A percentile compares a stretch with the other conserved stretches of the same genome.
Conservation (phyloP, 1,140 invertebrate species). For the Physella acuta region DNA sequence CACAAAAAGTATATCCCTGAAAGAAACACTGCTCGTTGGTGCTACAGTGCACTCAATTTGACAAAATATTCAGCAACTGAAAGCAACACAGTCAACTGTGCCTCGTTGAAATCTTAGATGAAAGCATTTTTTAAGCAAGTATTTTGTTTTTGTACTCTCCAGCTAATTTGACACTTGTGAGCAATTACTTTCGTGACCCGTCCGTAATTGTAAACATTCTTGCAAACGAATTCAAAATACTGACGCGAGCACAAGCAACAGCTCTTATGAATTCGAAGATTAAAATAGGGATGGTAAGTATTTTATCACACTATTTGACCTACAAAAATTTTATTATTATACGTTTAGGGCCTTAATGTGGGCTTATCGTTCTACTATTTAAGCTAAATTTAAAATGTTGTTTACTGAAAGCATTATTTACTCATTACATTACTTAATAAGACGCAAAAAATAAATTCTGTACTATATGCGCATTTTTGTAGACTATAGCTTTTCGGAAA, state of each 20-base stretch:
- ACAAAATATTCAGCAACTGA: background rate
- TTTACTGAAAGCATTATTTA: too few relatives aligned
- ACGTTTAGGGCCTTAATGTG: background rate
- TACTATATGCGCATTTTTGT: too few relatives aligned
- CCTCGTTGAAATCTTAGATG: background rate
- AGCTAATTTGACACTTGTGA: too few relatives aligned
- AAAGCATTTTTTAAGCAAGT: slow-evolving; percentile 29
- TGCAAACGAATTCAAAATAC: slow-evolving; percentile 31
- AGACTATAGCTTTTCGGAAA: too few relatives aligned
- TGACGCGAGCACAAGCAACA: slow-evolving; percentile 29
- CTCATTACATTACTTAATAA: too few relatives aligned
- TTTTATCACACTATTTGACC: background rate
- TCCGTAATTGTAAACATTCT: slow-evolving; percentile 35
- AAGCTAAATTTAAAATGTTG: background rate
- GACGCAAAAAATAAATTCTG: too few relatives aligned
- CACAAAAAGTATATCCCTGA: background rate
- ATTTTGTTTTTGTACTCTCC: too few relatives aligned
- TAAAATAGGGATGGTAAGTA: slow-evolving; percentile 36
- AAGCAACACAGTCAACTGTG: background rate
- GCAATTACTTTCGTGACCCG: slow-evolving; percentile 35
- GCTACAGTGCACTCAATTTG: background rate
- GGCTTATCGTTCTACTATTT: background rate
- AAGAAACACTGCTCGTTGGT: too few relatives aligned
- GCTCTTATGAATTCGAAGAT: slow-evolving; percentile 36
- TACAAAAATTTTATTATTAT: background rate